These are phyloP conservation scores for Hypanus sabinus DNA, from an alignment of 2,113 vertebrate genomes.

Conservation along the genomic window DNA sequence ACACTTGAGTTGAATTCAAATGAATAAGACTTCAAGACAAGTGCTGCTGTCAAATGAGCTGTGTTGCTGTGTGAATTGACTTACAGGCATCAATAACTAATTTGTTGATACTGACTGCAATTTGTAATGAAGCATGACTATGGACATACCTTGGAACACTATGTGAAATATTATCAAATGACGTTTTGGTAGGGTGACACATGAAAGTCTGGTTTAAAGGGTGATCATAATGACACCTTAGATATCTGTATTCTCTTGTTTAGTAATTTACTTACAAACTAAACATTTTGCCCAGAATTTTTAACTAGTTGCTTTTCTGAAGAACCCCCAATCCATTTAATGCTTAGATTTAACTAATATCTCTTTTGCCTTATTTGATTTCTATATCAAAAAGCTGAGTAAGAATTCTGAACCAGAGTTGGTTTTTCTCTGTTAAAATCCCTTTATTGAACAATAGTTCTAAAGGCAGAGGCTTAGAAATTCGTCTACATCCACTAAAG, in stretches of 20 bases:
- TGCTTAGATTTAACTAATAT: not conserved
- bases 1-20: slow-evolving; percentile 26
- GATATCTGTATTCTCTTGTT: not conserved
- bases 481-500: no score
- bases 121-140: not conserved
- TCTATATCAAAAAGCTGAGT: not conserved
- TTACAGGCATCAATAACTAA: not conserved
- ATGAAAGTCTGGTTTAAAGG: not conserved
- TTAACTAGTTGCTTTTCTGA: not conserved
- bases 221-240: not conserved
- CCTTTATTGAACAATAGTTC: not conserved
- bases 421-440: not conserved
- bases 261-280: not conserved
- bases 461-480: not conserved
- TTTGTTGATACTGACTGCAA: not conserved
- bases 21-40: not conserved
- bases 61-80: not conserved
- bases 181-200: not conserved
- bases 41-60: not conserved
- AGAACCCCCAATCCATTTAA: not conserved
- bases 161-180: not conserved
- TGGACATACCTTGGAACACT: not conserved
- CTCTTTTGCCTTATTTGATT: not conserved
- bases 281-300: not conserved
- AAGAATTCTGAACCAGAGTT: not conserved